These are phyloP conservation scores for Podarcis muralis DNA, from an alignment of 2,113 vertebrate genomes.

Conservation along the genomic window DNA sequence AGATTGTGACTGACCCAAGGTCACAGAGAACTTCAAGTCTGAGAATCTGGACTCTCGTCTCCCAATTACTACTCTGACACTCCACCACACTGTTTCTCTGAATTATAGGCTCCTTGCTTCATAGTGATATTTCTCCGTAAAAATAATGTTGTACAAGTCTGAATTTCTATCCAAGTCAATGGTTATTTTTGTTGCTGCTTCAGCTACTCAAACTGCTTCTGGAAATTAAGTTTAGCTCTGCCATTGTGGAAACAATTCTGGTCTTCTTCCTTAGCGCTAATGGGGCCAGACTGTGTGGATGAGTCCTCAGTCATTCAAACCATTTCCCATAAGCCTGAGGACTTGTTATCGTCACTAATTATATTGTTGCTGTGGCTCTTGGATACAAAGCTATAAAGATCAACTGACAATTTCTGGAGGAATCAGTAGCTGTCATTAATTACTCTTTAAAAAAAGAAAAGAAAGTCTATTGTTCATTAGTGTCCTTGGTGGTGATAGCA, in stretches of 20 bases:
- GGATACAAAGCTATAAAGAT: neutral
- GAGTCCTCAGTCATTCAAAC: neutral
- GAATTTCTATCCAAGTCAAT: neutral
- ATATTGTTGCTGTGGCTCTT: neutral
- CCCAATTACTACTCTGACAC: neutral
- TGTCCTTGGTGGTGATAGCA: neutral
- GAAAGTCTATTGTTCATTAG: neutral
- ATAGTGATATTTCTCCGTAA: too few relatives aligned
- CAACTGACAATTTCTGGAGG: neutral
- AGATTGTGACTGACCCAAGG: neutral
- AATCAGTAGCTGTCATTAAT: neutral
- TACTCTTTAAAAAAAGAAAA: neutral
- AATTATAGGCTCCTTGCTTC: neutral
- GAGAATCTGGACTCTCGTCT: neutral
- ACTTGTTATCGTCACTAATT: conserved; percentile 3
- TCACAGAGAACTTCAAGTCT: neutral
- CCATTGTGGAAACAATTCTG: neutral
- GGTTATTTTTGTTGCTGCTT: neutral
- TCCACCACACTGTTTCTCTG: neutral
- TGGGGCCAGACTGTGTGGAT: neutral
- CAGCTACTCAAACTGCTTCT: neutral
- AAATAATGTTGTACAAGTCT: neutral
- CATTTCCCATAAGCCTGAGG: neutral
- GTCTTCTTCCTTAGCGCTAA: neutral
- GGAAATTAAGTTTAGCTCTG: neutral